Conservation (phyloP, 2,888 invertebrate species). For the Hedychridium roseum region DNA sequence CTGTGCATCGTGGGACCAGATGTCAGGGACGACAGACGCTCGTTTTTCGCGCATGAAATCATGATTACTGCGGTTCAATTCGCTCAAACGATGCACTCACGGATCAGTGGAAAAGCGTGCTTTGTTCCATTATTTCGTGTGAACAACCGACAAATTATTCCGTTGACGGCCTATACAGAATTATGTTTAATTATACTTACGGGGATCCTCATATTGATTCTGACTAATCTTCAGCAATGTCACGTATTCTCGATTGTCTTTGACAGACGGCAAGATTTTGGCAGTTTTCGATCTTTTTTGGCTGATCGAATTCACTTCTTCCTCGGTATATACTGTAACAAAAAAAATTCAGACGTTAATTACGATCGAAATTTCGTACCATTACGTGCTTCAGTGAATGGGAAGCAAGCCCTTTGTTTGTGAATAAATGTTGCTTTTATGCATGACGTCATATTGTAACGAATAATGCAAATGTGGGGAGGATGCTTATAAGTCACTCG, state of each 20-base stretch:
- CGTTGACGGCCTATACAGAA: not conserved
- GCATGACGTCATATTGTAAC: no score
- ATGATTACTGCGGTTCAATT: not conserved
- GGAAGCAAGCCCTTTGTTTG: no score
- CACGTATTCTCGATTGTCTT: slow-evolving; percentile 65
- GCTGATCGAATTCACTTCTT: slow-evolving; percentile 4
- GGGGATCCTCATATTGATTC: slow-evolving; percentile 65
- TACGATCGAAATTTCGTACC: no score
- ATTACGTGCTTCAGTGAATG: no score
- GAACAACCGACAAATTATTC: no score
- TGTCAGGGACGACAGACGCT: slow-evolving; percentile 4
- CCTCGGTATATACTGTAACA: slow-evolving; percentile 25
- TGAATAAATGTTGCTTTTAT: no score
- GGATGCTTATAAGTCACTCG: slow-evolving; percentile 4
- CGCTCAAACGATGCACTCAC: not conserved
- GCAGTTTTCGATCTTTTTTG: slow-evolving; percentile 19
- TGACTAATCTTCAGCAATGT: slow-evolving; percentile 69
- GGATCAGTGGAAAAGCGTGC: no score
- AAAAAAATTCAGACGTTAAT: no score
- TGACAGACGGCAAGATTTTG: slow-evolving; percentile 34
- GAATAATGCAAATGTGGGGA: no score
- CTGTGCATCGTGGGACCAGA: not conserved
- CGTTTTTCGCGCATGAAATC: slow-evolving; percentile 6
- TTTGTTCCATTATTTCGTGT: no score
- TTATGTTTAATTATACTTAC: slow-evolving; percentile 54